Conservation (phyloP, 2,888 invertebrate species). For the Acleris literana region DNA sequence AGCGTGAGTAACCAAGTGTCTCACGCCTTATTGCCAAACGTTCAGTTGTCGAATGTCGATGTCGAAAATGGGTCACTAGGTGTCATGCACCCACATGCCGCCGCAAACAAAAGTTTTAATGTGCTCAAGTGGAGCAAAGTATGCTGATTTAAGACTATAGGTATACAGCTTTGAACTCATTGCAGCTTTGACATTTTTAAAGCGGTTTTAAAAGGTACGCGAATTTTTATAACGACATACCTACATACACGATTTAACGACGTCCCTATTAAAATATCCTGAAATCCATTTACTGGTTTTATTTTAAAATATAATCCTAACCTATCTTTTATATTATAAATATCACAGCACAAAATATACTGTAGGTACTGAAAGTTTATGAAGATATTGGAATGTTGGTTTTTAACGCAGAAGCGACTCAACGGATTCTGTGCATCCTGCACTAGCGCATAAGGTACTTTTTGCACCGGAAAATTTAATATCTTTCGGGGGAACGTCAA, state of each 20-base stretch:
- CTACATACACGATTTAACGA: too few species aligned
- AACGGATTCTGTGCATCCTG: too few species aligned
- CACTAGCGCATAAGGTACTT: too few species aligned
- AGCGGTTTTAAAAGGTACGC: neutral
- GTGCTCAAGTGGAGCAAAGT: conserved; percentile 10
- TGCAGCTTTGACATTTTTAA: conserved; percentile 18
- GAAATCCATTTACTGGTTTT: too few species aligned
- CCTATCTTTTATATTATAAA: neutral
- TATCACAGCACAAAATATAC: neutral
- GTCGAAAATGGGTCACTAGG: conserved; percentile 76
- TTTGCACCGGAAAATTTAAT: too few species aligned
- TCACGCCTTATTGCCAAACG: conserved; percentile 67
- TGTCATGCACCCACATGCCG: conserved; percentile 68
- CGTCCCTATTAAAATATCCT: too few species aligned
- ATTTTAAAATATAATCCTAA: too few species aligned
- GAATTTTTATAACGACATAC: too few species aligned
- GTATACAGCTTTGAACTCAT: conserved; percentile 12
- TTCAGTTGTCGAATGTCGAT: conserved; percentile 66
- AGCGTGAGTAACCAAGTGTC: conserved; percentile 58
- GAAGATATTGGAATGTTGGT: neutral
- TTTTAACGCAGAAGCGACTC: too few species aligned
- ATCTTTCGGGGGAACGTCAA: too few species aligned
- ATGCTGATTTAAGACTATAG: conserved; percentile 19
- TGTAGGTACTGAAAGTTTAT: too few species aligned
- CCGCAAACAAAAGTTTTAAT: conserved; percentile 55